These are phyloP conservation scores for Enteromius anoplus DNA, from an alignment of 2,797 vertebrate species.

Conservation along the genomic window DNA sequence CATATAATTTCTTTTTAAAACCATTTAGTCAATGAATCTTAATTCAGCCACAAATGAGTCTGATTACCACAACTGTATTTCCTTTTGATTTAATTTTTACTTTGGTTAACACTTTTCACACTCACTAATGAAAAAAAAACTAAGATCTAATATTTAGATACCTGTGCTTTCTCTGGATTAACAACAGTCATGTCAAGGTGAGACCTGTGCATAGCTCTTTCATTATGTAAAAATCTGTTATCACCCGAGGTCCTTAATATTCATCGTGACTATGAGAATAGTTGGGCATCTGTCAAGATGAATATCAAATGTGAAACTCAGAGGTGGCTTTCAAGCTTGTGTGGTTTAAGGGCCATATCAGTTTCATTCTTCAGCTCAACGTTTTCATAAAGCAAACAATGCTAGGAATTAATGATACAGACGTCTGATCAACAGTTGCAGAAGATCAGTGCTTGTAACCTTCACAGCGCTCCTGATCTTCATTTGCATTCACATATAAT, in stretches of 20 bases:
- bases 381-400: background rate
- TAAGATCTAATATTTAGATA: background rate
- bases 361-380: background rate
- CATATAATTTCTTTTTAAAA: background rate
- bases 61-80: background rate
- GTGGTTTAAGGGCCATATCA: background rate
- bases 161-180: background rate
- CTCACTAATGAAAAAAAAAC: background rate
- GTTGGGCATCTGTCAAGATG: background rate
- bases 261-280: background rate
- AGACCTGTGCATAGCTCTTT: background rate
- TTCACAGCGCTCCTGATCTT: constrained; percentile 12
- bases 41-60: background rate
- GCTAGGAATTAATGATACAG: background rate
- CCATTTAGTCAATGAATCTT: background rate
- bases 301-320: background rate
- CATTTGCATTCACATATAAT: constrained; percentile 40
- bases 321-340: background rate
- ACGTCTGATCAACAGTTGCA: background rate
- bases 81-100: background rate
- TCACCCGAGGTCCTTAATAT: background rate
- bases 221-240: background rate
- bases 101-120: background rate
- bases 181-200: background rate
- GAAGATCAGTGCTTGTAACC: constrained; percentile 26